Evolutionary conservation across 2,888 invertebrate species (phyloP), one percentile per base, ranked within the genome.

Genomic region (Adelognathus sp.): DNA sequence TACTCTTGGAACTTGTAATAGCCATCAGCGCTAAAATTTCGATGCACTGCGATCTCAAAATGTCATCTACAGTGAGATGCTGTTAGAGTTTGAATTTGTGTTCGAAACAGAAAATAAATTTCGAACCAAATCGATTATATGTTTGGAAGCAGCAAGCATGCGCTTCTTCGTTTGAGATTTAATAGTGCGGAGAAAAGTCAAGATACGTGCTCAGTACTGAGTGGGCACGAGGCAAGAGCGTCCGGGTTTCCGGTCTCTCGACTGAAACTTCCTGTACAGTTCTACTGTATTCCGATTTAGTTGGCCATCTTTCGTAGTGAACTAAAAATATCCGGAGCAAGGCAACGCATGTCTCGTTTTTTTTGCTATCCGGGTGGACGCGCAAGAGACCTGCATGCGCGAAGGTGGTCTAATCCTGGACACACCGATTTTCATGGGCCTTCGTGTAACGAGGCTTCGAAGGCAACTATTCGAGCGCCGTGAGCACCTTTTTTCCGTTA

Each of bases 311-410:
- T 69, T 73, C 69, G 78, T 70, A 64, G 52, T 69, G 58, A 74
- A 60, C 78, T 78, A 78, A 78, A 78, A 78, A 78, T 78, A 78
- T 78, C 73, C 64, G 58, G n/a, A n/a, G 70, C 63, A 74, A 74
- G 78, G 69, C 78, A 73, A 31, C 63, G 56, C 77, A 64, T 78
- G 56, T 69, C 69, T 50, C 31, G 56, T 63, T 69, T 54, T 56
- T 78, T 64, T 58, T 60, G n/a, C 72, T 66, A 63, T 69, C 63
- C 29, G 44, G 63, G 39, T 70, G 73, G 41, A 74, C 41, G 67
- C 46, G 54, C 39, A 67, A 46, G 54, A 60, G 29, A 50, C 29
- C 44, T 33, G 64, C 50, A 44, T 74, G 58, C 69, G 67, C 77
- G 67, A 46, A 67, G 78, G 56, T 64, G 73, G 39, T 64, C 78